Conservation (phyloP, 2,797 vertebrate genomes). For the Pachyuromys duprasi region DNA sequence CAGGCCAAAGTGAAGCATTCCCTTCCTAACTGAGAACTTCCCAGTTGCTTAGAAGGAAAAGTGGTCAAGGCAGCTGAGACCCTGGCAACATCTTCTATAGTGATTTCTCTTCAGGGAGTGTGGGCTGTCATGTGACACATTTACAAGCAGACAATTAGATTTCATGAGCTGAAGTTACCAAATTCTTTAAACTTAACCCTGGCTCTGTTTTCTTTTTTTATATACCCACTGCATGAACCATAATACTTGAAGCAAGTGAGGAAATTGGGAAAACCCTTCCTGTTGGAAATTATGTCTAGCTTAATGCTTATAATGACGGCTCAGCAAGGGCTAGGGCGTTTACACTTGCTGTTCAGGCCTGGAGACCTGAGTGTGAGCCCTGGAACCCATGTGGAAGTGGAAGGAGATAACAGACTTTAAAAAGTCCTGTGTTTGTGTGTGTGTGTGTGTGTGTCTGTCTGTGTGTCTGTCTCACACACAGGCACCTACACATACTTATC, state of each 20-base stretch:
- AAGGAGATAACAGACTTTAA: neutral
- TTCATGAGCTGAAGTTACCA: slow-evolving; percentile 34
- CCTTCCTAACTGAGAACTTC: neutral
- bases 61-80: neutral
- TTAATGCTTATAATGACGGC: neutral
- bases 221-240: neutral
- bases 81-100: neutral
- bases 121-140: neutral
- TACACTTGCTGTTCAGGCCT: neutral
- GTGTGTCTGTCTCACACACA: neutral
- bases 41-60: slow-evolving; percentile 14
- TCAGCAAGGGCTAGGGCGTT: neutral
- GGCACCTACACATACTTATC: neutral
- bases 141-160: slow-evolving; percentile 51
- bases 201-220: neutral
- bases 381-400: neutral
- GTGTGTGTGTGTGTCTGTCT: too few relatives aligned
- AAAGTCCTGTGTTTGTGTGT: neutral
- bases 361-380: neutral
- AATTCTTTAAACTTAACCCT: neutral
- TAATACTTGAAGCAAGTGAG: slow-evolving; percentile 20
- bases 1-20: neutral
- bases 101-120: neutral
- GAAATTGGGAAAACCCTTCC: neutral
- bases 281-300: neutral